These are phyloP conservation scores for Manis javanica DNA, from an alignment of 2,797 vertebrate genomes.

Conservation along the genomic window DNA sequence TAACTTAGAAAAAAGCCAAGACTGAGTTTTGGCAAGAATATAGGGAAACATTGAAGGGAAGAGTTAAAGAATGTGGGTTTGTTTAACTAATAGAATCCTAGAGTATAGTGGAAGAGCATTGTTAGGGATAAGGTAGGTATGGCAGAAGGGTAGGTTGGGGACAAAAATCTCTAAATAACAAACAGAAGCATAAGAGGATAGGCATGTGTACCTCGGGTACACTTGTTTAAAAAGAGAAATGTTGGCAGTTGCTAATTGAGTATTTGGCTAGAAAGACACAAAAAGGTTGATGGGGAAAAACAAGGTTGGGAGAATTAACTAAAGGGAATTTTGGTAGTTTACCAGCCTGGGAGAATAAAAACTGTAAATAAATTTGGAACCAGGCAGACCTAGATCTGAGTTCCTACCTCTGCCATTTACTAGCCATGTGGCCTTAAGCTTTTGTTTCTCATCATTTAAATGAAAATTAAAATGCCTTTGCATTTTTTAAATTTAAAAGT, in stretches of 20 bases:
- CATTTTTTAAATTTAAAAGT: no score
- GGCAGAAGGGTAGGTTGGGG: not conserved
- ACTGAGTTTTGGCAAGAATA: not conserved
- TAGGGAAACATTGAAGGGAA: constrained; percentile 3
- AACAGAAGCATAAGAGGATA: not conserved
- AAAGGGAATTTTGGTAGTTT: not conserved
- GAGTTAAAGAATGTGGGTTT: constrained; percentile 26
- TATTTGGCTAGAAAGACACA: not conserved
- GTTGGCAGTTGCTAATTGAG: not conserved
- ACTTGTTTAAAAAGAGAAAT: constrained; percentile 26
- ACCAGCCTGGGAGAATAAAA: not conserved
- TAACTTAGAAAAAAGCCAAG: constrained; percentile 40
- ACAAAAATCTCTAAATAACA: not conserved
- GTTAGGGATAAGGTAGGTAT: not conserved
- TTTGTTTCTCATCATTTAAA: constrained; percentile 45
- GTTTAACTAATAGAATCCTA: not conserved
- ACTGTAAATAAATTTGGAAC: not conserved
- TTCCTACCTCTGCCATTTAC: not conserved
- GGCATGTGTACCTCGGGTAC: not conserved
- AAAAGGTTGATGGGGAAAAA: not conserved
- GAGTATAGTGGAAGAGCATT: not conserved
- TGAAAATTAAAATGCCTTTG: not conserved
- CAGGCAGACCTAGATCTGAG: not conserved
- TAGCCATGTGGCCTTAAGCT: not conserved
- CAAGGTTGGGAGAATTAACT: not conserved